Conservation (phyloP, 2,113 vertebrate species). For the Scartelaos histophorus region DNA sequence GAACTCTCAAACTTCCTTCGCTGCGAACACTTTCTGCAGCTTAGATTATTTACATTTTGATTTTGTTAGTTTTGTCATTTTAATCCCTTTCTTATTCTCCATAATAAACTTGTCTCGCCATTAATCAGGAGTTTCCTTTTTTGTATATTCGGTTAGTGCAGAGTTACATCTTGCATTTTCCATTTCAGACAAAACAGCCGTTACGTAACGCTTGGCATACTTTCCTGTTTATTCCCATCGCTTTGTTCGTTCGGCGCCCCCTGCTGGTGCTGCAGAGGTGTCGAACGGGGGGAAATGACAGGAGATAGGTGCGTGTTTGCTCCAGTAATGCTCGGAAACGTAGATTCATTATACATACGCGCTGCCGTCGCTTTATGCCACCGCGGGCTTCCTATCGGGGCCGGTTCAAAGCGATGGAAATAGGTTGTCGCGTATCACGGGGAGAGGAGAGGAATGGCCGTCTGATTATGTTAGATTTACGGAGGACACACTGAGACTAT, state of each 20-base stretch:
- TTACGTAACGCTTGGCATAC: background rate
- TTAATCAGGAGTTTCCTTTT: too few relatives aligned
- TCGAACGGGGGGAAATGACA: slow-evolving; percentile 12
- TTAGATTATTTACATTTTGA: too few relatives aligned
- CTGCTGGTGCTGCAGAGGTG: background rate
- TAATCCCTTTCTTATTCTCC: too few relatives aligned
- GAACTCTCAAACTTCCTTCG: too few relatives aligned
- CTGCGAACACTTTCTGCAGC: too few relatives aligned
- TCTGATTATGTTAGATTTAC: slow-evolving; percentile 51
- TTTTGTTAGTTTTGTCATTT: too few relatives aligned
- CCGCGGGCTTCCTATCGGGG: slow-evolving; percentile 46
- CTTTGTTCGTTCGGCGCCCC: slow-evolving; percentile 2
- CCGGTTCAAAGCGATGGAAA: slow-evolving; percentile 62
- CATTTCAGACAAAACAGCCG: background rate
- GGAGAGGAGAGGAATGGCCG: slow-evolving; percentile 41
- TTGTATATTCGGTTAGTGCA: too few relatives aligned
- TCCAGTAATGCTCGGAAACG: slow-evolving; percentile 33
- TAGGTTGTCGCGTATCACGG: slow-evolving; percentile 57
- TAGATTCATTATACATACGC: slow-evolving; percentile 10
- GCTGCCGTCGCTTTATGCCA: slow-evolving; percentile 11
- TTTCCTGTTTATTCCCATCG: slow-evolving; percentile 3
- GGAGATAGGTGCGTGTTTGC: slow-evolving; percentile 18
- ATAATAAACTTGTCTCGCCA: too few relatives aligned
- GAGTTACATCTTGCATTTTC: background rate
- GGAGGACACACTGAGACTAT: slow-evolving; percentile 54